Conservation (phyloP, 1,140 invertebrate species). For the Psix sp. region DNA sequence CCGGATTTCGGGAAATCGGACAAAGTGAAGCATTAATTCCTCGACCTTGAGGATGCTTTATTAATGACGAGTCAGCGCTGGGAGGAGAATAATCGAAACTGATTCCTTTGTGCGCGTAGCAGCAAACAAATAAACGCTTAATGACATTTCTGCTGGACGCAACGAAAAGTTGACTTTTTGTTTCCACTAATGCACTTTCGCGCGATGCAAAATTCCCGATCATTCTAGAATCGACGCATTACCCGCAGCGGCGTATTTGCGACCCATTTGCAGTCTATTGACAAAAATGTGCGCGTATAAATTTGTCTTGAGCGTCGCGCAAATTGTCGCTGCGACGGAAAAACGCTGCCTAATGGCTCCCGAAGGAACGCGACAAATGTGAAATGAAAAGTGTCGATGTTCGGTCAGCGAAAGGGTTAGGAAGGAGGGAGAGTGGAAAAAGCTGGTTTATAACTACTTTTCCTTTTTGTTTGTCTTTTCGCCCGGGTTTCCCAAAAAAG, state of each 20-base stretch:
- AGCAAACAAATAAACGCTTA: conserved; percentile 6
- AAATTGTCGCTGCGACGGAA: conserved; percentile 38
- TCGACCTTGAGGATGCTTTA: conserved; percentile 20
- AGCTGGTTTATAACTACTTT: conserved; percentile 11
- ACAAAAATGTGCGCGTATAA: conserved; percentile 54
- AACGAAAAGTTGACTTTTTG: conserved; percentile 36
- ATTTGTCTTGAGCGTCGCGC: conserved; percentile 51
- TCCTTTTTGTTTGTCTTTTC: not conserved
- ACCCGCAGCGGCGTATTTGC: conserved; percentile 25
- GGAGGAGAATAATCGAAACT: conserved; percentile 5
- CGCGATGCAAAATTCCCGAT: conserved; percentile 42
- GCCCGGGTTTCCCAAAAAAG: conserved; percentile 10
- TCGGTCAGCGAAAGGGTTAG: conserved; percentile 38
- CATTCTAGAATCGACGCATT: conserved; percentile 49
- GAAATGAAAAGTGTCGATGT: conserved; percentile 34
- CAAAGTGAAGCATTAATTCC: conserved; percentile 19
- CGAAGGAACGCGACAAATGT: conserved; percentile 42
- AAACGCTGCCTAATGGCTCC: conserved; percentile 34
- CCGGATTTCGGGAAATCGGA: conserved; percentile 37
- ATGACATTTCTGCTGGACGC: conserved; percentile 21
- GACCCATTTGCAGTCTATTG: conserved; percentile 52
- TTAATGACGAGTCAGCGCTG: conserved; percentile 20
- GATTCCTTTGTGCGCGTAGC: conserved; percentile 13
- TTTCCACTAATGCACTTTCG: conserved; percentile 51
- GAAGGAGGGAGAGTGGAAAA: conserved; percentile 6